Base-by-base conservation (phyloP, 2,797 vertebrate species). In the Synanceia verrucosa region DNA sequence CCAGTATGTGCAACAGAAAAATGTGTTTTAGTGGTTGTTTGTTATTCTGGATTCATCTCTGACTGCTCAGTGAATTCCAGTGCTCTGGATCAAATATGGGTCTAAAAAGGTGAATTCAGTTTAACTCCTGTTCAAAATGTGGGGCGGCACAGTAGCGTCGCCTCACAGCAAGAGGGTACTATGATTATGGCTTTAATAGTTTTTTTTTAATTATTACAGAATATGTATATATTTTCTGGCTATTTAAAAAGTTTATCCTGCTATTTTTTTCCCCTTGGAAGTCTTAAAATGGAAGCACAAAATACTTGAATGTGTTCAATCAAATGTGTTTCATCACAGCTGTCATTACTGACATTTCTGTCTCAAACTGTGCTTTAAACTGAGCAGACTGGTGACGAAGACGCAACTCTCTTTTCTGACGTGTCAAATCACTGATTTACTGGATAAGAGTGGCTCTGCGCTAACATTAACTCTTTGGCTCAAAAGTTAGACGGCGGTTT, bases 321-420 rank as follows among this genome's bases (percentile, higher is more conserved):
- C 18, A 48, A 65, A 76, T 9, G 21, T 14, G 5, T 56, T 63
- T 48, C 74, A 47, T 9, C 31, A 7, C 39, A 43, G 43, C 66
- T 53, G 59, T 58, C 64, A 66, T 59, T 52, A 59, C 47, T 63
- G 64, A 64, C 71, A 82, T 65, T 59, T 62, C 48, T 59, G 66
- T 51, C 44, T 65, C 14, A 76, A 73, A 75, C 39, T 68, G 34
- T 71, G 48, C 76, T 56, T 43, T 31, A 62, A 34, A 41, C 43
- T 5, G 52, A 79, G 72, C 43, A 50, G 34, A 47, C 61, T 70
- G 34, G 60, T 24, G n/a, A n/a, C n/a, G 29, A 63, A 28, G n/a
- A n/a, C n/a, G 29, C 5, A 9, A 31, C n/a, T n/a, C 41, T 70
- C 18, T 44, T 59, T 65, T 29, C 57, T 48, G 67, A 73, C 46